Evolutionary conservation across 2,113 vertebrate species (phyloP).

Genomic region (Beaufortia kweichowensis): DNA sequence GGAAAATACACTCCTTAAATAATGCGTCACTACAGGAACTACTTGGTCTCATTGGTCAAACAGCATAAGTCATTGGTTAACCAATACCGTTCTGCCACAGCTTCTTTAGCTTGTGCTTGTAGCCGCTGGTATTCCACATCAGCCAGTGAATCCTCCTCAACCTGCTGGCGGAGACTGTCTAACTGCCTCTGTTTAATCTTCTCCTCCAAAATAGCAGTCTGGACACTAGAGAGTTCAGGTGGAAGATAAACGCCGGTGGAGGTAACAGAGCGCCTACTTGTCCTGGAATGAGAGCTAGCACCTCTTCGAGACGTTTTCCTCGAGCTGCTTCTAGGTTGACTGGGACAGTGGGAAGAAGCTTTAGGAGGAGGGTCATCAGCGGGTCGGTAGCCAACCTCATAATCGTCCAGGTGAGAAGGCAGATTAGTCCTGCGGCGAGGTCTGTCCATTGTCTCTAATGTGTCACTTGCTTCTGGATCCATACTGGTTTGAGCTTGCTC

Average conservation of each 20-base stretch:
- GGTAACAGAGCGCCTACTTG: too few species aligned
- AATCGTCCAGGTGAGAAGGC: neutral
- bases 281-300: neutral
- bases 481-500: neutral
- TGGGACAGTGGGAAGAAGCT: neutral
- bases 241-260: neutral
- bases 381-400: neutral
- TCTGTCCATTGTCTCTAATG: slow-evolving; percentile 5
- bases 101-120: neutral
- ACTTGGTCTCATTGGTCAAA: too few species aligned
- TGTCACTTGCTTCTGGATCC: neutral
- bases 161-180: neutral
- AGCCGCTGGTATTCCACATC: neutral
- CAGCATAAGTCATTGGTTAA: too few species aligned
- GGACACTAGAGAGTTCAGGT: neutral
- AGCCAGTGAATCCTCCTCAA: neutral
- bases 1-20: too few species aligned
- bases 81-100: too few species aligned
- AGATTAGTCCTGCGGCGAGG: neutral
- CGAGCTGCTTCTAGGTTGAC: neutral
- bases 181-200: slow-evolving; percentile 2
- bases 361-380: neutral
- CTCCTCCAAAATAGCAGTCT: slow-evolving; percentile 7
- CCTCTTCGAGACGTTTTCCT: neutral
- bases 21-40: too few species aligned